These are phyloP conservation scores for Himalopsyche phryganea DNA, from an alignment of 1,140 invertebrate genomes.

Conservation along the genomic window DNA sequence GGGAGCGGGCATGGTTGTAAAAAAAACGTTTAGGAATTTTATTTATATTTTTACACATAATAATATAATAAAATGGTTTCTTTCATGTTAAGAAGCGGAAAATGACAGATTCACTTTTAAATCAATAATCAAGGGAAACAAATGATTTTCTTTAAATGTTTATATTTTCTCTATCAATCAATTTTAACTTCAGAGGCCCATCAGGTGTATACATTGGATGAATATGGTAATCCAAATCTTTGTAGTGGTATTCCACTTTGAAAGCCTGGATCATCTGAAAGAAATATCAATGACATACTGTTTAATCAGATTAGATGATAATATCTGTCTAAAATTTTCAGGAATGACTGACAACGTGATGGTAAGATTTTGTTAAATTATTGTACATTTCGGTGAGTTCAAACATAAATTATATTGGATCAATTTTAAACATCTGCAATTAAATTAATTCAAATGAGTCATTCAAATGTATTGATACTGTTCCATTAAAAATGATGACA, in stretches of 20 bases:
- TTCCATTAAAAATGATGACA: too few relatives aligned
- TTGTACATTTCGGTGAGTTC: background rate
- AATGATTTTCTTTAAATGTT: too few relatives aligned
- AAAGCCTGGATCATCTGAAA: constrained; percentile 67
- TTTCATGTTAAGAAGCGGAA: too few relatives aligned
- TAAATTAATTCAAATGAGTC: background rate
- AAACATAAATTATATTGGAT: background rate
- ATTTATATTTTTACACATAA: too few relatives aligned
- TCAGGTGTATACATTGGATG: constrained; percentile 74
- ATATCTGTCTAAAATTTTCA: background rate
- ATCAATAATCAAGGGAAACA: too few relatives aligned
- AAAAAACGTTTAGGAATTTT: too few relatives aligned
- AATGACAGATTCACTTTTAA: too few relatives aligned
- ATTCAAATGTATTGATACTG: background rate
- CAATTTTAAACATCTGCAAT: background rate
- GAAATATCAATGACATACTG: background rate
- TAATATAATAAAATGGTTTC: too few relatives aligned
- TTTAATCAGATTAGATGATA: background rate
- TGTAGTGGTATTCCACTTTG: constrained; percentile 62
- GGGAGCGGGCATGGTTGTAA: too few relatives aligned
- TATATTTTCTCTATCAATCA: constrained; percentile 48
- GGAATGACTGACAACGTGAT: background rate
- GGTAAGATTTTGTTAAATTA: background rate
- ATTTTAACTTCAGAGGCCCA: constrained; percentile 61
- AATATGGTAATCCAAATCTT: constrained; percentile 63